phyloP scores from a whole-genome alignment of 2,888 invertebrate species.

The Orthosia gothica region DNA sequence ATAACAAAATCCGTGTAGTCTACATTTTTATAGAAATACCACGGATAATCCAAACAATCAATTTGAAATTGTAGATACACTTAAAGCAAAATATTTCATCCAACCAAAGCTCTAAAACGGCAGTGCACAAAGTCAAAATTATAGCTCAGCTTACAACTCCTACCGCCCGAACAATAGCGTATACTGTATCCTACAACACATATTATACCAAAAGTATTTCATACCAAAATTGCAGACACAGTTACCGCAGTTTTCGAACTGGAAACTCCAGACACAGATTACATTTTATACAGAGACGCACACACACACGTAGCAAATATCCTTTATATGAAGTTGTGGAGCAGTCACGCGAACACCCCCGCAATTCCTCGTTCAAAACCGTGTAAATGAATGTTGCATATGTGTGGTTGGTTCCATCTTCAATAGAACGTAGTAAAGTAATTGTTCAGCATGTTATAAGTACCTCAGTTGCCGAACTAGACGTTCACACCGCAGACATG shows the following conservation, averaged over 20 bases:
- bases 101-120: slow-evolving; percentile 22
- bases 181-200: slow-evolving; percentile 24
- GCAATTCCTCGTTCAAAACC: not conserved
- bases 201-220: slow-evolving; percentile 54
- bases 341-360: not conserved
- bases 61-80: slow-evolving; percentile 20
- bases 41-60: slow-evolving; percentile 6
- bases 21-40: not conserved
- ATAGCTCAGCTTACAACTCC: slow-evolving; percentile 57
- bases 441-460: slow-evolving; percentile 32
- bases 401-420: slow-evolving; percentile 33
- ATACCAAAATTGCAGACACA: slow-evolving; percentile 58
- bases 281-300: slow-evolving; percentile 20
- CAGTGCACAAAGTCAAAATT: slow-evolving; percentile 52
- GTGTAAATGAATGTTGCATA: not conserved
- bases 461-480: slow-evolving; percentile 59
- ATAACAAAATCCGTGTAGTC: not conserved
- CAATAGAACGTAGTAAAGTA: not conserved
- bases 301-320: slow-evolving; percentile 33
- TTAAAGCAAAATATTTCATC: slow-evolving; percentile 46
- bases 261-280: slow-evolving; percentile 42
- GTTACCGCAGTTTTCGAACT: slow-evolving; percentile 55
- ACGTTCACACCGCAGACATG: slow-evolving; percentile 62
- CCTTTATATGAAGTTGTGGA: not conserved
- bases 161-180: slow-evolving; percentile 45